phyloP scores from a whole-genome alignment of 2,888 invertebrate species.

The Scaptomyza caliginosa region DNA sequence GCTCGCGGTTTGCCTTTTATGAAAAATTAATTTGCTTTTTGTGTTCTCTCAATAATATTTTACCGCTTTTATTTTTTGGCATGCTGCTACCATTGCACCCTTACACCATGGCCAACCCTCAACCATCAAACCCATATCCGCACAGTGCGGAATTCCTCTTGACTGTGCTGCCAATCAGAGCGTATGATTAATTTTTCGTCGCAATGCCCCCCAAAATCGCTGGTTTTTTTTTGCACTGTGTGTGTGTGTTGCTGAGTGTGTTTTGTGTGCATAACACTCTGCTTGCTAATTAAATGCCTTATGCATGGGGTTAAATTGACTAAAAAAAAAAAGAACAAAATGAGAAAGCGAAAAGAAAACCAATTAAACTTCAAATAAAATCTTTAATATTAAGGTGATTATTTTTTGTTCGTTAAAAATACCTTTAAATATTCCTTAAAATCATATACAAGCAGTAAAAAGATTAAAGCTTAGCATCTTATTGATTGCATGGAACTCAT shows the following conservation, averaged over 20 bases:
- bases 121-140: not conserved
- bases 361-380: not conserved
- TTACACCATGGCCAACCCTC: not conserved
- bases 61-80: constrained; percentile 7
- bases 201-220: constrained; percentile 24
- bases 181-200: constrained; percentile 80
- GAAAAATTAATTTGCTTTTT: constrained; percentile 78
- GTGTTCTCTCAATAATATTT: constrained; percentile 75
- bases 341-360: not conserved
- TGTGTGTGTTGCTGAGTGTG: constrained; percentile 4
- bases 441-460: not conserved
- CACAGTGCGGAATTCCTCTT: constrained; percentile 44
- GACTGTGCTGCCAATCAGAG: constrained; percentile 73
- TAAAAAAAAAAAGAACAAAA: not conserved
- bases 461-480: not conserved
- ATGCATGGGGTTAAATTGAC: constrained; percentile 5
- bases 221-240: not conserved
- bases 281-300: constrained; percentile 7
- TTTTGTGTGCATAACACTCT: not conserved
- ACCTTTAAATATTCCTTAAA: not conserved
- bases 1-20: constrained; percentile 73
- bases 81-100: not conserved
- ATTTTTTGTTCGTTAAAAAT: not conserved
- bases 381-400: not conserved
- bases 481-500: not conserved